Evolutionary conservation across 2,797 vertebrate species (phyloP).

Genomic region (Gymnopithys bicolor): DNA sequence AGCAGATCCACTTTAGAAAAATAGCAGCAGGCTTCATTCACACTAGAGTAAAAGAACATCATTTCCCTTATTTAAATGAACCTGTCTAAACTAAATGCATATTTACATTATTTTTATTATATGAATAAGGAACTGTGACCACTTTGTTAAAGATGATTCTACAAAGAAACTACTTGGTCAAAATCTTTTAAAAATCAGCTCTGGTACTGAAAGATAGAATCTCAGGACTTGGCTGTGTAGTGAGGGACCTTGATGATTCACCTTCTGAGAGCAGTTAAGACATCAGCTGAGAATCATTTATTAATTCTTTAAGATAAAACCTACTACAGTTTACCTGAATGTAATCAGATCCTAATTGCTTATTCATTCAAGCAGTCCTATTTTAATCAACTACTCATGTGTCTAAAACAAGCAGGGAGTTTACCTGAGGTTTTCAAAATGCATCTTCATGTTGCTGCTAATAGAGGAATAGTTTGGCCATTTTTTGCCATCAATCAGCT

Average conservation of each 20-base stretch:
- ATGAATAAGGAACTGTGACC: constrained; percentile 31
- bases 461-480: background rate
- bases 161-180: background rate
- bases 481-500: background rate
- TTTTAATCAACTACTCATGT: constrained; percentile 54
- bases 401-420: constrained; percentile 59
- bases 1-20: constrained; percentile 25
- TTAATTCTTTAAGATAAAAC: constrained; percentile 44
- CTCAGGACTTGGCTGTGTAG: background rate
- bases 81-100: constrained; percentile 11
- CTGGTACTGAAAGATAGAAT: background rate
- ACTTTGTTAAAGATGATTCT: background rate
- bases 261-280: constrained; percentile 22
- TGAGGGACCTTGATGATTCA: background rate
- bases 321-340: constrained; percentile 39
- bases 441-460: background rate
- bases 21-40: constrained; percentile 46
- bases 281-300: constrained; percentile 24
- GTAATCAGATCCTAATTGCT: constrained; percentile 64
- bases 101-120: constrained; percentile 65
- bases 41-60: constrained; percentile 24
- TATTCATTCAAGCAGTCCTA: constrained; percentile 64
- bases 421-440: constrained; percentile 45
- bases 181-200: constrained; percentile 31
- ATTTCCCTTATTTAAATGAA: constrained; percentile 51